phyloP scores from a whole-genome alignment of 2,888 invertebrate genomes.

The Alviniconcha strummeri region DNA sequence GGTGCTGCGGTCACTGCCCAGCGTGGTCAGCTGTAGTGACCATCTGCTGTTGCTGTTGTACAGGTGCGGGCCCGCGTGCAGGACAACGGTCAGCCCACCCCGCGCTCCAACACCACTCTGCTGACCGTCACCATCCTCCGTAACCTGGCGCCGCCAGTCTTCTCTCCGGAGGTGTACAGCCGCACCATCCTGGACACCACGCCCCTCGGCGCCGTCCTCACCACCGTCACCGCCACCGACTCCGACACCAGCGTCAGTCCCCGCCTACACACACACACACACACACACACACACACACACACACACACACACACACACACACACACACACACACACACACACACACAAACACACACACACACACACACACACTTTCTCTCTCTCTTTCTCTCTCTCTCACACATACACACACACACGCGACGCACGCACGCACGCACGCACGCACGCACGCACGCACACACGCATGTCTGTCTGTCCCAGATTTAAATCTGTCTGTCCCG shows the following conservation, averaged over 20 bases:
- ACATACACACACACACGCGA: too few species aligned
- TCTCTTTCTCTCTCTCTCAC: too few species aligned
- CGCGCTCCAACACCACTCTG: conserved; percentile 50
- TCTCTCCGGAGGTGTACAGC: conserved; percentile 50
- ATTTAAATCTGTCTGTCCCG: too few species aligned
- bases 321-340: too few species aligned
- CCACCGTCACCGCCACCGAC: conserved; percentile 51
- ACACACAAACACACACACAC: too few species aligned
- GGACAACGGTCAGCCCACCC: conserved; percentile 55
- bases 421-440: too few species aligned
- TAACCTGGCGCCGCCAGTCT: conserved; percentile 60
- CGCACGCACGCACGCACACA: too few species aligned
- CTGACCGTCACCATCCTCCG: conserved; percentile 59
- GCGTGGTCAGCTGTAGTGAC: not conserved
- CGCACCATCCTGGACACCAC: conserved; percentile 51
- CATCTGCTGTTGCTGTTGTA: not conserved
- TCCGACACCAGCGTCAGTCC: conserved; percentile 45
- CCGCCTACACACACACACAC: not conserved
- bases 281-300: not conserved
- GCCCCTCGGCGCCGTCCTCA: conserved; percentile 43
- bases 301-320: not conserved
- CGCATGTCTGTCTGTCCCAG: too few species aligned
- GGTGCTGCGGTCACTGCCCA: too few species aligned
- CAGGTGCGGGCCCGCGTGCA: conserved; percentile 52
- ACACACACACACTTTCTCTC: too few species aligned